phyloP scores from a whole-genome alignment of 1,140 invertebrate genomes.

The Drosophila truncata region DNA sequence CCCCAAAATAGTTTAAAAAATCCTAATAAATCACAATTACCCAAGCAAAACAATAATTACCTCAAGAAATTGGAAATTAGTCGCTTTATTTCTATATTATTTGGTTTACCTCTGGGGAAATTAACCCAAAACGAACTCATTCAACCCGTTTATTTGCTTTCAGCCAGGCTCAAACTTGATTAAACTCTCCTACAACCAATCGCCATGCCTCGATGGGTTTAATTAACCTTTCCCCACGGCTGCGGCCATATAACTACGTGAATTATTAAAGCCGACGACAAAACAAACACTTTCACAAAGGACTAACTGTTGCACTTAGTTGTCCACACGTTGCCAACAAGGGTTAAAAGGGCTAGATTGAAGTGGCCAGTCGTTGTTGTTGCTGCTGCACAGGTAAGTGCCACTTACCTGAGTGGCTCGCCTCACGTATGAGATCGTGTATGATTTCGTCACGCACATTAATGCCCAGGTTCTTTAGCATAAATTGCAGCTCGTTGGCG shows the following conservation, averaged over 20 bases:
- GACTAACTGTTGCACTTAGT: conserved; percentile 62
- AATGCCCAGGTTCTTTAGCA: conserved; percentile 91
- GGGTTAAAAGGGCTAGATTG: neutral
- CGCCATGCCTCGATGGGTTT: conserved; percentile 31
- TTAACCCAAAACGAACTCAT: conserved; percentile 1
- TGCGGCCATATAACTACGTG: conserved; percentile 13
- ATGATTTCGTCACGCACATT: conserved; percentile 90
- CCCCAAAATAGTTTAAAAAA: neutral
- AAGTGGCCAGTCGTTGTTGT: conserved; percentile 34
- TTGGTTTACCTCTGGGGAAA: conserved; percentile 23
- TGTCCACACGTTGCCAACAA: conserved; percentile 33
- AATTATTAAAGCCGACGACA: conserved; percentile 41
- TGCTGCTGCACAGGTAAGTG: conserved; percentile 31
- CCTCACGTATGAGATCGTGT: conserved; percentile 89
- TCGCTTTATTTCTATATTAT: neutral
- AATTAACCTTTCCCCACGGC: conserved; percentile 35
- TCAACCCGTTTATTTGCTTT: conserved; percentile 3
- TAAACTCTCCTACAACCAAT: conserved; percentile 32
- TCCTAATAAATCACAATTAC: neutral
- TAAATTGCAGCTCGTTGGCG: conserved; percentile 90
- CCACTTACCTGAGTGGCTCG: conserved; percentile 88
- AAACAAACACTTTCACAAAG: conserved; percentile 17
- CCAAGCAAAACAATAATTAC: neutral
- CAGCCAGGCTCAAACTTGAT: conserved; percentile 21
- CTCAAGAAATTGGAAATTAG: neutral